Evolutionary conservation across 2,113 vertebrate species (phyloP).

Genomic region (Phoxinus phoxinus): DNA sequence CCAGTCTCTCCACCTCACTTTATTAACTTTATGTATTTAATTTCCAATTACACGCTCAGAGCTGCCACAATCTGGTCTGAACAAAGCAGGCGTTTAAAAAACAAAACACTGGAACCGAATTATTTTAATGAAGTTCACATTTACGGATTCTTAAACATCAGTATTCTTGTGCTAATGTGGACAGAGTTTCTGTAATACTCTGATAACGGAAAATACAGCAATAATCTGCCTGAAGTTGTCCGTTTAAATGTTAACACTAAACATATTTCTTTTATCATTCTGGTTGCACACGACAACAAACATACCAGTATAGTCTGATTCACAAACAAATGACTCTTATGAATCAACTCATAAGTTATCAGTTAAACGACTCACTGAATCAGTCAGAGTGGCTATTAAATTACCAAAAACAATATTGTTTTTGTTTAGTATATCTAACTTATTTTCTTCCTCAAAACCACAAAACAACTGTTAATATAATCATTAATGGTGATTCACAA

Average conservation of each 20-base stretch:
- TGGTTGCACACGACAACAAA: background rate
- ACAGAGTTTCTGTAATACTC: background rate
- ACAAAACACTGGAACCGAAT: background rate
- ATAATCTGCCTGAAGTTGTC: too few relatives aligned
- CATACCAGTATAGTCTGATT: background rate
- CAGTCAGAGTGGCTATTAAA: background rate
- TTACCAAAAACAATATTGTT: background rate
- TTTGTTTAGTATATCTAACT: background rate
- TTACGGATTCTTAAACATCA: background rate
- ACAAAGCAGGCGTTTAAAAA: background rate
- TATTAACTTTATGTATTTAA: conserved; percentile 33
- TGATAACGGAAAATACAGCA: background rate
- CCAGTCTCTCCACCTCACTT: conserved; percentile 26
- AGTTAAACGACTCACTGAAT: background rate
- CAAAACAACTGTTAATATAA: background rate
- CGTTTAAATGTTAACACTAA: background rate
- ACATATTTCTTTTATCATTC: background rate
- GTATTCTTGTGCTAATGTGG: background rate
- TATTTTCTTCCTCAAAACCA: background rate
- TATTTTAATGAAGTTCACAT: background rate
- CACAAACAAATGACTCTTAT: background rate
- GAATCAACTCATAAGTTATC: too few relatives aligned
- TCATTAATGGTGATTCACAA: background rate
- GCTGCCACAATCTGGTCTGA: conserved; percentile 11
- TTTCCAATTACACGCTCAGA: conserved; percentile 20